phyloP scores from a whole-genome alignment of 1,140 invertebrate species.

The Cyrtorhinus lividipennis region DNA sequence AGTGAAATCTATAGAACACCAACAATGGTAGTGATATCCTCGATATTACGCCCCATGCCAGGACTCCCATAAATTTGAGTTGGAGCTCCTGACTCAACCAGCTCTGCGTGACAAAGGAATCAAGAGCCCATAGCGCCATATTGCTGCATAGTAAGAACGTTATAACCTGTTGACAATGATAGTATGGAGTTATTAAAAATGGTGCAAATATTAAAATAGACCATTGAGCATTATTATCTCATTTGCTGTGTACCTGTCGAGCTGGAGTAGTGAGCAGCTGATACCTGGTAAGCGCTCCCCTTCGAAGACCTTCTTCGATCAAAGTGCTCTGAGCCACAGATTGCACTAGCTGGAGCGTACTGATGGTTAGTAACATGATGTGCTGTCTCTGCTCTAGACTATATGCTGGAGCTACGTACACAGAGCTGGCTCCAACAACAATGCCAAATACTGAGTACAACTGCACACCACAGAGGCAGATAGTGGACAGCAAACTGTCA shows the following conservation, averaged over 20 bases:
- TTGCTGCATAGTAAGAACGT: slow-evolving; percentile 54
- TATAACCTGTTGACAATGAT: slow-evolving; percentile 34
- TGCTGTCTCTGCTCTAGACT: slow-evolving; percentile 28
- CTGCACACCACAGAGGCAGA: slow-evolving; percentile 39
- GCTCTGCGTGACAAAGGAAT: slow-evolving; percentile 50
- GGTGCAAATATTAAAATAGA: no score
- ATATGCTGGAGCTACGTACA: slow-evolving; percentile 31
- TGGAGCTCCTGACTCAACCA: slow-evolving; percentile 42
- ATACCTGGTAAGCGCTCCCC: slow-evolving; percentile 37
- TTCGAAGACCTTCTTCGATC: slow-evolving; percentile 42
- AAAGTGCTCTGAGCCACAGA: slow-evolving; percentile 42
- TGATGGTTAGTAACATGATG: slow-evolving; percentile 34
- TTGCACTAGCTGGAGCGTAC: slow-evolving; percentile 38
- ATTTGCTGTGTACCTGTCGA: no score
- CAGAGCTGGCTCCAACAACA: slow-evolving; percentile 34
- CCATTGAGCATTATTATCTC: no score
- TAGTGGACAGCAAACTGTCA: slow-evolving; percentile 35
- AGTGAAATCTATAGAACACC: slow-evolving; percentile 57
- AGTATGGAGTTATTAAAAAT: not conserved
- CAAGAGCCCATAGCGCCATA: slow-evolving; percentile 50
- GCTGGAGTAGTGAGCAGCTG: slow-evolving; percentile 44
- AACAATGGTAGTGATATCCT: slow-evolving; percentile 46
- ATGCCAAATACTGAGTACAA: slow-evolving; percentile 43
- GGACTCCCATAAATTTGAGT: slow-evolving; percentile 44
- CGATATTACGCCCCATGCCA: slow-evolving; percentile 51